Evolutionary conservation across 2,888 invertebrate genomes (phyloP).

Genomic region (Drosophila algonquin): DNA sequence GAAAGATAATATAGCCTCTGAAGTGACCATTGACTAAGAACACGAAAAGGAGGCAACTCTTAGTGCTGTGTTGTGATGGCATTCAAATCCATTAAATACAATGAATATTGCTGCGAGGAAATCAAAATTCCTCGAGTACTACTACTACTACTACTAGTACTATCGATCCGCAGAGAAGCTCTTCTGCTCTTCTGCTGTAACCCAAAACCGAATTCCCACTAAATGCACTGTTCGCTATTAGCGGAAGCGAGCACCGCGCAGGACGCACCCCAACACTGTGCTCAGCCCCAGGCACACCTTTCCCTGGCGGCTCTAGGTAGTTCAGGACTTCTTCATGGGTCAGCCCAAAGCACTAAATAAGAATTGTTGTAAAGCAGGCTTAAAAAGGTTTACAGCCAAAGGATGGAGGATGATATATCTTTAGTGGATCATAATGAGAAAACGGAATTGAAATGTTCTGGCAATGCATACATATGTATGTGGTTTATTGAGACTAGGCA

Average conservation of each 20-base stretch:
- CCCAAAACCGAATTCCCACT: constrained; percentile 32
- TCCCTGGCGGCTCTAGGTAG: too few relatives aligned
- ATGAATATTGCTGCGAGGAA: constrained; percentile 27
- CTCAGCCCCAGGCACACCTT: too few relatives aligned
- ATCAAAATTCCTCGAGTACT: constrained; percentile 31
- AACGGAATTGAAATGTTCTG: too few relatives aligned
- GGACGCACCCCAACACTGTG: too few relatives aligned
- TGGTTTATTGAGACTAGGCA: too few relatives aligned
- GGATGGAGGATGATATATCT: not conserved
- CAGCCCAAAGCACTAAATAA: constrained; percentile 10
- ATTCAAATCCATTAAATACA: constrained; percentile 32
- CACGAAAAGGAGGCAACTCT: not conserved
- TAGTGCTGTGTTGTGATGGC: not conserved
- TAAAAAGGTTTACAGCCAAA: not conserved
- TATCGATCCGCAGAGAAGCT: not conserved
- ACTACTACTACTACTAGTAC: too few relatives aligned
- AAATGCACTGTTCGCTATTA: too few relatives aligned
- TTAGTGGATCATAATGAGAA: too few relatives aligned
- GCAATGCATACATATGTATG: too few relatives aligned
- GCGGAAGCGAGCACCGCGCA: too few relatives aligned
- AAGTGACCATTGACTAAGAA: constrained; percentile 1
- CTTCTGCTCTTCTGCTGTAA: constrained; percentile 9
- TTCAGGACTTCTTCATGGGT: not conserved
- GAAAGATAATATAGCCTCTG: not conserved
- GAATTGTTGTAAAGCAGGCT: not conserved